Conservation (phyloP, 2,113 vertebrate species). For the Ifrita kowaldi region DNA sequence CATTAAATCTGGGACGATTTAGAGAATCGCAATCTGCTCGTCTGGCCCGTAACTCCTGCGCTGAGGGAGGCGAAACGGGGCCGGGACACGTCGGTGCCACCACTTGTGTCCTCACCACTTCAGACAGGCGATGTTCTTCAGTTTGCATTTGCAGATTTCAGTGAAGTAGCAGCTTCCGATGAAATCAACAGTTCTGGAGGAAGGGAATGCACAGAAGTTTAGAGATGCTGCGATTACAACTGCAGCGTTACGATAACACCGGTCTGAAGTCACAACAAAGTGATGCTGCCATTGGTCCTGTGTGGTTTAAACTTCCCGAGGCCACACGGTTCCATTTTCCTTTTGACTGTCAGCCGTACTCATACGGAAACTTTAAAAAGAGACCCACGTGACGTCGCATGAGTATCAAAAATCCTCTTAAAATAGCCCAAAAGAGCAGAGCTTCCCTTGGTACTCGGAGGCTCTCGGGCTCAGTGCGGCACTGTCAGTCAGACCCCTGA, state of each 20-base stretch:
- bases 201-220: background rate
- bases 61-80: fast-evolving
- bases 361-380: background rate
- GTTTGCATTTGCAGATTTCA: conserved; percentile 91
- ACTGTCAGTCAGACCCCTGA: fast-evolving
- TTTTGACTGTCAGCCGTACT: background rate
- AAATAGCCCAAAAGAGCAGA: no score
- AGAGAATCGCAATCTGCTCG: background rate
- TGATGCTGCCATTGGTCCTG: fast-evolving
- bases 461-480: background rate
- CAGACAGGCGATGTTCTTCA: conserved; percentile 92
- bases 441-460: fast-evolving
- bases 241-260: fast-evolving
- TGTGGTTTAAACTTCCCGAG: background rate
- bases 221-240: fast-evolving
- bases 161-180: conserved; percentile 93
- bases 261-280: background rate
- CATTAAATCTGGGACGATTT: background rate
- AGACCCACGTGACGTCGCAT: fast-evolving
- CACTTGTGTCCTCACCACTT: conserved; percentile 81
- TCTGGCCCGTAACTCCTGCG: background rate
- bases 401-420: fast-evolving
- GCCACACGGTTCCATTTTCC: background rate
- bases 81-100: fast-evolving
- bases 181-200: conserved; percentile 88